A percentile compares a stretch with the other conserved stretches of the same genome.
Evolutionary conservation across 2,797 vertebrate genomes (phyloP).

Genomic region (Cichlasoma orientale): DNA sequence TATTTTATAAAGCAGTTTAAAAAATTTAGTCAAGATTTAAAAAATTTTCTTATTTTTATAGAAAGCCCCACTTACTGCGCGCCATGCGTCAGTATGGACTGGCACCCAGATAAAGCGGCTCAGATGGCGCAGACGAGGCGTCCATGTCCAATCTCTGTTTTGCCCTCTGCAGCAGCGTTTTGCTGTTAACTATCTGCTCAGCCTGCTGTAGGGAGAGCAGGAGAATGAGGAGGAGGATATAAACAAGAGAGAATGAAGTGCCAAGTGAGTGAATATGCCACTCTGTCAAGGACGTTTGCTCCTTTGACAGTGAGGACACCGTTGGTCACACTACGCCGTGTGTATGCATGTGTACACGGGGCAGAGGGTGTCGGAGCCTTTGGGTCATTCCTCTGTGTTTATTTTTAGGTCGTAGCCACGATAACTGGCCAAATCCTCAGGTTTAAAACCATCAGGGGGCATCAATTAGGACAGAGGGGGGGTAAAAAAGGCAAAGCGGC

Average conservation of each 20-base stretch:
- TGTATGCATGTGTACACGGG: slow-evolving; percentile 1
- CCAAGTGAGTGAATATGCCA: slow-evolving; percentile 50
- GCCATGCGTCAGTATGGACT: slow-evolving; percentile 32
- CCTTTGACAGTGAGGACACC: slow-evolving; percentile 53
- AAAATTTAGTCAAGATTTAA: slow-evolving; percentile 13
- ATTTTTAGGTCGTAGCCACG: slow-evolving; percentile 65
- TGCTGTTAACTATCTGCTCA: slow-evolving; percentile 54
- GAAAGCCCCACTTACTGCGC: slow-evolving; percentile 32
- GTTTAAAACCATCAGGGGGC: slow-evolving; percentile 53
- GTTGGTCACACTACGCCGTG: slow-evolving; percentile 23
- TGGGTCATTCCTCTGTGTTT: slow-evolving; percentile 59
- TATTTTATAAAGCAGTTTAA: slow-evolving; percentile 34
- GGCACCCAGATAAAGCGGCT: slow-evolving; percentile 57
- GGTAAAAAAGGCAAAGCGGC: slow-evolving; percentile 12
- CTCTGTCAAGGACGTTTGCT: slow-evolving; percentile 63
- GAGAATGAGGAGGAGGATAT: slow-evolving; percentile 15
- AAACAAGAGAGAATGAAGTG: slow-evolving; percentile 25
- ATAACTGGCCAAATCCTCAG: slow-evolving; percentile 55
- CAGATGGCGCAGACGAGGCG: slow-evolving; percentile 48
- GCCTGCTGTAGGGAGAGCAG: slow-evolving; percentile 31
- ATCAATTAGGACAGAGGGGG: slow-evolving; percentile 48
- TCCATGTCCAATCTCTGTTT: slow-evolving; percentile 52
- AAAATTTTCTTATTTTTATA: slow-evolving; percentile 47
- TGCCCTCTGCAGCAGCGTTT: slow-evolving; percentile 51
- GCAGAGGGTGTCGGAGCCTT: slow-evolving; percentile 31